These are phyloP conservation scores for Vandiemenella viatica DNA, from an alignment of 2,888 invertebrate genomes.

Conservation along the genomic window DNA sequence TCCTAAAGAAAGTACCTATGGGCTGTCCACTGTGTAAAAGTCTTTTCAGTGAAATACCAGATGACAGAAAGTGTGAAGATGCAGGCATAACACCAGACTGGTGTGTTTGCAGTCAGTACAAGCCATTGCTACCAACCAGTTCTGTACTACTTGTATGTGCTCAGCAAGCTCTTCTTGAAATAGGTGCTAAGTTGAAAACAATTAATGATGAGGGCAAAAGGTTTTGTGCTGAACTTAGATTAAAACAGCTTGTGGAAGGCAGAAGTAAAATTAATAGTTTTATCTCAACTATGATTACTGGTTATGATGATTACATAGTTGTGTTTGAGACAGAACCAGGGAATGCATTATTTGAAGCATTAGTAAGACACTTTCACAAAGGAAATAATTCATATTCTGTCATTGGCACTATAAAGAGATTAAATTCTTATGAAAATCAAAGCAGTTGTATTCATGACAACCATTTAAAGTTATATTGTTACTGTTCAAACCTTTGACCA, in stretches of 20 bases:
- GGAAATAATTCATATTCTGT: conserved; percentile 29
- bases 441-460: conserved; percentile 36
- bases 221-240: conserved; percentile 35
- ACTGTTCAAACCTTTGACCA: no score
- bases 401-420: conserved; percentile 41
- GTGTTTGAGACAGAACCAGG: conserved; percentile 53
- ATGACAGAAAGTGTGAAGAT: conserved; percentile 49
- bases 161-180: conserved; percentile 31
- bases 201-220: conserved; percentile 20
- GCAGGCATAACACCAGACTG: conserved; percentile 54
- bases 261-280: conserved; percentile 26
- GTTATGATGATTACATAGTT: conserved; percentile 44
- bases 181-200: conserved; percentile 23
- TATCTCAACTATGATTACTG: conserved; percentile 11
- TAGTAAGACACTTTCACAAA: conserved; percentile 30
- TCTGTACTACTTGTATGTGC: conserved; percentile 37
- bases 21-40: no score
- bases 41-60: conserved; percentile 40
- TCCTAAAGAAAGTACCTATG: no score
- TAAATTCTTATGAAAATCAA: conserved; percentile 37
- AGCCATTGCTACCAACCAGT: conserved; percentile 29
- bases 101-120: conserved; percentile 57
- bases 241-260: conserved; percentile 37
- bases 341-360: conserved; percentile 52
- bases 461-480: conserved; percentile 41